Evolutionary conservation across 2,113 vertebrate species (phyloP).

Genomic region (Psittacula cyanocephala): DNA sequence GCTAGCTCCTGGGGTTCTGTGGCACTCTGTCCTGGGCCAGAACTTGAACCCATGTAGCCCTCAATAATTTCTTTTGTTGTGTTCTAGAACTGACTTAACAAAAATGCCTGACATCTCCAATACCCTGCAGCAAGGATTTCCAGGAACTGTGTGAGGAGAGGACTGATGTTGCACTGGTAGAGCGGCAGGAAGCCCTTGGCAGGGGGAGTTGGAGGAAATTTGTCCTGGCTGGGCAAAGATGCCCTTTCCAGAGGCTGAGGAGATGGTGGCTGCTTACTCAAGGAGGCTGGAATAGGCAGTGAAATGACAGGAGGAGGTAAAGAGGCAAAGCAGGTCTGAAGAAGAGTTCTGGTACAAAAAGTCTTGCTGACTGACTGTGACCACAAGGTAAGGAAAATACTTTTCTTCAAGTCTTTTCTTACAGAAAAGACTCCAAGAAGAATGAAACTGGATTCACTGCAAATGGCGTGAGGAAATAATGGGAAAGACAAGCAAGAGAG

Average conservation of each 20-base stretch:
- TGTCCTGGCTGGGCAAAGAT: not conserved
- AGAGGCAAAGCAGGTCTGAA: not conserved
- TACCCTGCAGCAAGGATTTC: not conserved
- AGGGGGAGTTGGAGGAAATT: not conserved
- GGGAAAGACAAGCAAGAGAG: not conserved
- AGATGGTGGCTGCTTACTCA: not conserved
- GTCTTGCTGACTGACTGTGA: not conserved
- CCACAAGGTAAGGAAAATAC: not conserved
- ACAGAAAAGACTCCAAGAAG: not conserved
- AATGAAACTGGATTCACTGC: not conserved
- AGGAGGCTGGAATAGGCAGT: not conserved
- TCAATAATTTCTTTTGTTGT: not conserved
- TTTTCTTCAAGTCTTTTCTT: not conserved
- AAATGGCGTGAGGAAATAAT: not conserved
- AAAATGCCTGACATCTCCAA: not conserved
- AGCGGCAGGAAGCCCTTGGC: not conserved
- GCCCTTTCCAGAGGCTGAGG: not conserved
- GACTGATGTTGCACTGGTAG: not conserved
- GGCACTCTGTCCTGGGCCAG: accelerated
- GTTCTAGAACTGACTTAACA: not conserved
- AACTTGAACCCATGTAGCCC: not conserved
- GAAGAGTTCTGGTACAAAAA: not conserved
- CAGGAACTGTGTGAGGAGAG: not conserved
- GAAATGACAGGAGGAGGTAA: not conserved
- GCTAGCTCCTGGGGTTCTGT: not conserved